A percentile compares a stretch with the other conserved stretches of the same genome.
These are phyloP conservation scores for Betta splendens DNA, from an alignment of 2,797 vertebrate genomes.

Conservation along the genomic window DNA sequence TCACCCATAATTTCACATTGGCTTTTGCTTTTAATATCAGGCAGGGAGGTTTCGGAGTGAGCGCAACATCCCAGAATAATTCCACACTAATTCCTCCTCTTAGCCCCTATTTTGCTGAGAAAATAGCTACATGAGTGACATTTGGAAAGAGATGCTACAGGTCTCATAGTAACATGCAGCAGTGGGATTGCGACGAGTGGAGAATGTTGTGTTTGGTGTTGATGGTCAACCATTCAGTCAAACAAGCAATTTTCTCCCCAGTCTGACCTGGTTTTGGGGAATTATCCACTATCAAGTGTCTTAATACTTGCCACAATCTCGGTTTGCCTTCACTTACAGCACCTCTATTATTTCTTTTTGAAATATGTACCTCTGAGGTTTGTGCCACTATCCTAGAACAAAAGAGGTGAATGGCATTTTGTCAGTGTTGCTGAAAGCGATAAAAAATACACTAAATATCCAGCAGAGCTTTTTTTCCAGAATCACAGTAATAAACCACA, in stretches of 20 bases:
- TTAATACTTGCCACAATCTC: no score
- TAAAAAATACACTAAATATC: slow-evolving; percentile 4
- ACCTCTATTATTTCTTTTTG: neutral
- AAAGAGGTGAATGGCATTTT: slow-evolving; percentile 6
- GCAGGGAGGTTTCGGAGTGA: slow-evolving; percentile 30
- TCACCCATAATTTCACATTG: slow-evolving; percentile 50
- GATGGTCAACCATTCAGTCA: slow-evolving; percentile 54
- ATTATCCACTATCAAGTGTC: slow-evolving; percentile 7
- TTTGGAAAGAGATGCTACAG: slow-evolving; percentile 27
- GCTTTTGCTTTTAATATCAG: slow-evolving; percentile 26
- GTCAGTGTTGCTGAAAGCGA: neutral
- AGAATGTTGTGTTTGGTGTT: slow-evolving; percentile 59
- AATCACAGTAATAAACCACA: slow-evolving; percentile 19
- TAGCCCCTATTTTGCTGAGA: slow-evolving; percentile 52
- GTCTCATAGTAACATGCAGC: slow-evolving; percentile 16
- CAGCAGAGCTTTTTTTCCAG: neutral
- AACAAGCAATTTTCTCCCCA: slow-evolving; percentile 45
- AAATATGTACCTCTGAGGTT: neutral
- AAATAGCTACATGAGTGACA: slow-evolving; percentile 56
- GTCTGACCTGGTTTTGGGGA: slow-evolving; percentile 40
- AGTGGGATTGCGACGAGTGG: slow-evolving; percentile 15
- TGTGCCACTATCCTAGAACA: neutral
- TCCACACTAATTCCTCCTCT: slow-evolving; percentile 48
- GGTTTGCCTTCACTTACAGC: neutral
- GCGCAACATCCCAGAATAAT: slow-evolving; percentile 54